Evolutionary conservation across 2,113 vertebrate genomes (phyloP), one percentile per base, ranked within the genome.

Genomic region (Gila orcuttii): DNA sequence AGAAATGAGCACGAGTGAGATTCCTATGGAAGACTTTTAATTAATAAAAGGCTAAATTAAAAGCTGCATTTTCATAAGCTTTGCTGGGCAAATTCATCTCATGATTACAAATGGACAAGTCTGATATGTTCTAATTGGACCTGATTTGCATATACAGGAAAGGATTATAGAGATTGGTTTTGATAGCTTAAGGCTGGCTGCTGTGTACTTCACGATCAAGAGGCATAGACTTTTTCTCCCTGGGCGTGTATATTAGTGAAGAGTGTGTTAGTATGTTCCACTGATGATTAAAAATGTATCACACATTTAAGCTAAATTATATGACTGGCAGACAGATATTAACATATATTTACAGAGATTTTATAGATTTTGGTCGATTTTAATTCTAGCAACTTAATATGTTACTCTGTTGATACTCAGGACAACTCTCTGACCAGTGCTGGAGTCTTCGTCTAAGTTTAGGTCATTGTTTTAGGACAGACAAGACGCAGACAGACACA

Each of bases 71-170:
- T 89, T 87, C 66, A 64, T 75, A 76, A 85, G 86, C 86, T 83
- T 83, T 79, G 79, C 47, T 12, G 83, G 79, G 88, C 71, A 89
- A 83, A 87, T 89, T 83, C 79, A 64, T 88, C 79, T 81, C 47
- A 33, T 87, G 87, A 89, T 87, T 89, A 87, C 62, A 83, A 89
- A 89, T 83, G 86, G 88, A 89, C 86, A 87, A 77, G 42, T 87
- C 79, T 83, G 86, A 86, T 86, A 79, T 64, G 84, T 78, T 81
- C 73, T 89, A 78, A 87, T 87, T 85, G 80, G 73, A 82, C 73
- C n/a, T 73, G 36, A 62, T 87, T 83, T 85, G 83, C 83, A 83
- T 83, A 81, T 74, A n/a, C 60, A 71, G 71, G 60, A 81, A 71
- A 42, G 87, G 66, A 75, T 39, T 79, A 64, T 13, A 45, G 39